phyloP scores from a whole-genome alignment of 2,888 invertebrate genomes.

The Ophion slaviceki region DNA sequence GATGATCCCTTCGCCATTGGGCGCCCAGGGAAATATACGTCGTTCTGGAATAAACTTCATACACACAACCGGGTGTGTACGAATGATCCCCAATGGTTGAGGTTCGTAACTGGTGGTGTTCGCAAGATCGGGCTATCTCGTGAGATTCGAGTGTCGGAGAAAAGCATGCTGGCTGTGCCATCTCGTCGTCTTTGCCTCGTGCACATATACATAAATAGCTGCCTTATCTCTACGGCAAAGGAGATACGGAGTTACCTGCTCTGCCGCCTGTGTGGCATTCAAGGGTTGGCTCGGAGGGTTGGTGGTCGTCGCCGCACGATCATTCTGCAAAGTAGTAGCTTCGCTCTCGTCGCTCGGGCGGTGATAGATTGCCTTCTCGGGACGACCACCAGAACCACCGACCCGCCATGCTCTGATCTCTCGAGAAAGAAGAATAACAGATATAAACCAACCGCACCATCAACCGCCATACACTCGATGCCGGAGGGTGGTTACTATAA shows the following conservation, averaged over 20 bases:
- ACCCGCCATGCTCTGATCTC: conserved; percentile 42
- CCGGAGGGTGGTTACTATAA: conserved; percentile 17
- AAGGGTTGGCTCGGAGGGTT: conserved; percentile 34
- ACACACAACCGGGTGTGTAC: conserved; percentile 58
- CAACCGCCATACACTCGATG: conserved; percentile 13
- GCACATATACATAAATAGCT: conserved; percentile 28
- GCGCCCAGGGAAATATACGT: conserved; percentile 64
- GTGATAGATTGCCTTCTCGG: conserved; percentile 81
- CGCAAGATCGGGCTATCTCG: conserved; percentile 70
- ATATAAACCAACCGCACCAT: conserved; percentile 44
- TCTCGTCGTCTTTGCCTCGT: conserved; percentile 49
- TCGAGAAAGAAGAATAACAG: conserved; percentile 40
- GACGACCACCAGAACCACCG: conserved; percentile 64
- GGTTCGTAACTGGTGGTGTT: conserved; percentile 40
- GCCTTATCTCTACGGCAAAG: conserved; percentile 64
- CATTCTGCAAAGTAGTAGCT: conserved; percentile 58
- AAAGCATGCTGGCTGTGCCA: conserved; percentile 37
- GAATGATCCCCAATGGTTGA: conserved; percentile 64
- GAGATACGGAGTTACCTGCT: conserved; percentile 52
- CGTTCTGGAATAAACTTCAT: conserved; percentile 55
- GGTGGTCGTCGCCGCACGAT: conserved; percentile 43
- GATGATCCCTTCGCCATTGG: conserved; percentile 42
- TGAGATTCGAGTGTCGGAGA: conserved; percentile 59
- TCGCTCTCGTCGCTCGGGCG: conserved; percentile 57
- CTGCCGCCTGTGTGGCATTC: conserved; percentile 32